Evolutionary conservation across 2,113 vertebrate genomes (phyloP).

Genomic region (Tragelaphus scriptus): DNA sequence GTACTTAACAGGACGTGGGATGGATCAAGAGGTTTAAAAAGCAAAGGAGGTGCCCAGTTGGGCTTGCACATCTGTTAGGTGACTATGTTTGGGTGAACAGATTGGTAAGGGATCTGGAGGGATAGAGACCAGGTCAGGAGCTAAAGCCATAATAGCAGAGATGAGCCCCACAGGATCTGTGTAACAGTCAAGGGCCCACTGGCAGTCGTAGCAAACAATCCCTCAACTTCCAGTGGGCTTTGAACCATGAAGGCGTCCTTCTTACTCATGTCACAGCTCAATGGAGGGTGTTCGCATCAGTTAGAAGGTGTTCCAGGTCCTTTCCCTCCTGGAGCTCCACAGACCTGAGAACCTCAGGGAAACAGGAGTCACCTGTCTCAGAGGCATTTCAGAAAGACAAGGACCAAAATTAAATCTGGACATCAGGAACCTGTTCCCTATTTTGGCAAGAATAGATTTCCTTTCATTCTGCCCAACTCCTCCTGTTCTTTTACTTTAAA

Average conservation of each 20-base stretch:
- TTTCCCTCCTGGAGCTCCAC: neutral
- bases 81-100: neutral
- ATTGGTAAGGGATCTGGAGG: neutral
- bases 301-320: neutral
- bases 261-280: neutral
- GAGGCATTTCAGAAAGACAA: neutral
- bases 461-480: neutral
- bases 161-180: neutral
- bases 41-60: neutral
- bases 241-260: neutral
- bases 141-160: neutral
- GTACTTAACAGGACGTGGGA: neutral
- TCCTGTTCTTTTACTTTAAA: neutral
- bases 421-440: neutral
- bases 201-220: neutral
- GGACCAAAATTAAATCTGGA: neutral
- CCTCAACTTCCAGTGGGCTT: neutral
- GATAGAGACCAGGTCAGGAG: neutral
- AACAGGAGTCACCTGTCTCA: fast-evolving
- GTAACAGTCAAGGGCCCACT: neutral
- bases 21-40: neutral
- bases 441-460: neutral
- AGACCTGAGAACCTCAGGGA: neutral
- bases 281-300: neutral
- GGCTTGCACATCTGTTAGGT: neutral